A percentile compares a stretch with the other conserved stretches of the same genome.
Evolutionary conservation across 2,888 invertebrate species (phyloP).

Genomic region (Sepioteuthis lessoniana): DNA sequence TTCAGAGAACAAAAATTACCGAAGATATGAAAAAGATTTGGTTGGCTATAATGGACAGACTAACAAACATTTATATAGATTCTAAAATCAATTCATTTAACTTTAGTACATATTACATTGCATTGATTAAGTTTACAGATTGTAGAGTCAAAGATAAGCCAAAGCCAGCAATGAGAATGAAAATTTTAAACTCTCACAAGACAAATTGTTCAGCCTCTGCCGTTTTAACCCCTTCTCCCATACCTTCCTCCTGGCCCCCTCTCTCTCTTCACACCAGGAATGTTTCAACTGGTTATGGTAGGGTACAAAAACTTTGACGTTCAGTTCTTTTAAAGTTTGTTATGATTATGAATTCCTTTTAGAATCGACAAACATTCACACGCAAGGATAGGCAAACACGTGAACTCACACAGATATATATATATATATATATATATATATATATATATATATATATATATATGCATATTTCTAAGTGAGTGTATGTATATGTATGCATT

Average conservation of each 20-base stretch:
- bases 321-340: neutral
- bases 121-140: neutral
- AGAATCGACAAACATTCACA: neutral
- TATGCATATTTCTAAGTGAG: too few species aligned
- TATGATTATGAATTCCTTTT: neutral
- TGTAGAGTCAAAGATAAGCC: neutral
- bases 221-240: too few species aligned
- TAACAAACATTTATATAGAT: too few species aligned
- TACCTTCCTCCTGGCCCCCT: too few species aligned
- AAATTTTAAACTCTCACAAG: neutral
- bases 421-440: neutral
- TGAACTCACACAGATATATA: neutral
- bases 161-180: neutral
- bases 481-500: too few species aligned
- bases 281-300: neutral
- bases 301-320: neutral
- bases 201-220: neutral
- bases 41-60: too few species aligned
- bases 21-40: too few species aligned
- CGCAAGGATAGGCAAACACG: neutral
- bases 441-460: too few species aligned
- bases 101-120: neutral
- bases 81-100: neutral
- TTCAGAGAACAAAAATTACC: too few species aligned
- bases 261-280: neutral